A percentile compares a stretch with the other conserved stretches of the same genome.
phyloP scores from a whole-genome alignment of 1,140 invertebrate genomes.

The Acromyrmex echinatior region DNA sequence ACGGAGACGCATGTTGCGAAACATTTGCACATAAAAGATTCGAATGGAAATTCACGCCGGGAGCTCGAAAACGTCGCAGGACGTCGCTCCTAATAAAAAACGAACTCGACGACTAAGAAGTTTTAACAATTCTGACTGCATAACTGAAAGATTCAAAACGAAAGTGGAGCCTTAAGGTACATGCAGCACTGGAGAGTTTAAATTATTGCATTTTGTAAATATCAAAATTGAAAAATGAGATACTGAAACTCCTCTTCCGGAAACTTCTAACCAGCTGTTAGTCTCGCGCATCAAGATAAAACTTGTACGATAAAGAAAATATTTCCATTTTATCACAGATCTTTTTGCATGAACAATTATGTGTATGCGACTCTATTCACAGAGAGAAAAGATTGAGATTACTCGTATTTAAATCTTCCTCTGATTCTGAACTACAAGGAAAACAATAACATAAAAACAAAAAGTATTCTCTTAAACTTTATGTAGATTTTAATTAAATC shows the following conservation, averaged over 20 bases:
- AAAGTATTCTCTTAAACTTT: slow-evolving; percentile 31
- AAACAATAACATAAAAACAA: not conserved
- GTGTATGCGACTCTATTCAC: slow-evolving; percentile 2
- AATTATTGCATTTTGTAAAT: not conserved
- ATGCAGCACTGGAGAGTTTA: not conserved
- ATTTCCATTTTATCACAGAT: not conserved
- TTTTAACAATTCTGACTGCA: not conserved
- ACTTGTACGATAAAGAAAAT: not conserved
- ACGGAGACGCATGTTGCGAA: slow-evolving; percentile 19
- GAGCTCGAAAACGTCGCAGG: not conserved
- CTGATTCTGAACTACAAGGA: not conserved
- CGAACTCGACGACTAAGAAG: not conserved
- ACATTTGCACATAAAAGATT: slow-evolving; percentile 17
- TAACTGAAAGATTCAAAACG: not conserved
- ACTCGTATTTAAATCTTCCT: slow-evolving; percentile 8
- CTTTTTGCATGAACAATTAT: not conserved
- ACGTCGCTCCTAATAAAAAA: slow-evolving; percentile 9
- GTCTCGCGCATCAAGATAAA: not conserved
- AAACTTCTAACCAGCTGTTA: not conserved
- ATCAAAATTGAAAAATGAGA: slow-evolving; percentile 21
- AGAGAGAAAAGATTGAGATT: slow-evolving; percentile 19
- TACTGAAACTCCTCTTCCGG: not conserved
- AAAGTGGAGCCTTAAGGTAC: not conserved
- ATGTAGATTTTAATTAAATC: slow-evolving; percentile 51
- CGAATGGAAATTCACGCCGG: not conserved